Conservation (phyloP, 2,888 invertebrate genomes). For the Drosophila neotestacea region DNA sequence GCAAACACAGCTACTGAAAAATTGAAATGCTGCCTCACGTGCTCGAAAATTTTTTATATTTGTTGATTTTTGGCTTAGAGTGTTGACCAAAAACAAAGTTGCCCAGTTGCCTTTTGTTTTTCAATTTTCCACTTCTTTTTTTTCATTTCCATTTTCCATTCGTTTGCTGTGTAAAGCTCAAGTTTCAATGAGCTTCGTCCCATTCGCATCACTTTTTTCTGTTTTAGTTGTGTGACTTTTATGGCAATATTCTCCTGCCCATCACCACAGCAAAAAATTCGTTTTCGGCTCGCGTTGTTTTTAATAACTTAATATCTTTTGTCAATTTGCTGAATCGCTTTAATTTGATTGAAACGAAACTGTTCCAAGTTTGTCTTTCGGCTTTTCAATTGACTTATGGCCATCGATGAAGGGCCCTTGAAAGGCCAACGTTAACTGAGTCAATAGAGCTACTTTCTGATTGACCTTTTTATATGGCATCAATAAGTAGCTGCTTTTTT, state of each 20-base stretch:
- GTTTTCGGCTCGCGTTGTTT: conserved; percentile 49
- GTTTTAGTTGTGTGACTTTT: conserved; percentile 57
- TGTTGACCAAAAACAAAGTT: conserved; percentile 79
- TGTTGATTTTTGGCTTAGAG: conserved; percentile 81
- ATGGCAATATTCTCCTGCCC: conserved; percentile 32
- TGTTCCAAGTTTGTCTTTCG: conserved; percentile 51
- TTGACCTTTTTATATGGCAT: background rate
- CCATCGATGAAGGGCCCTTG: conserved; percentile 1
- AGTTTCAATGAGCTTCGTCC: conserved; percentile 55
- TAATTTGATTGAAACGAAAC: conserved; percentile 74
- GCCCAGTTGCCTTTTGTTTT: conserved; percentile 70
- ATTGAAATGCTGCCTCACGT: conserved; percentile 81
- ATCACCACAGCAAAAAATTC: conserved; percentile 13
- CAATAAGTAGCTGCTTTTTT: background rate
- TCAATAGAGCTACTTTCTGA: conserved; percentile 24
- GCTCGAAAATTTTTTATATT: conserved; percentile 72
- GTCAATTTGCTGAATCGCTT: conserved; percentile 58
- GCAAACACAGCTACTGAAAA: conserved; percentile 64
- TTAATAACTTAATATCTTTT: conserved; percentile 77
- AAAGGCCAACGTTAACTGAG: background rate
- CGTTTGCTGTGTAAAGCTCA: conserved; percentile 37
- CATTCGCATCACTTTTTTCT: conserved; percentile 20
- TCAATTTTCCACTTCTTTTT: conserved; percentile 64
- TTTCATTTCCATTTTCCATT: conserved; percentile 29
- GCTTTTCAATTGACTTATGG: conserved; percentile 49